Conservation (phyloP, 1,140 invertebrate species). For the Lucilia sericata region DNA sequence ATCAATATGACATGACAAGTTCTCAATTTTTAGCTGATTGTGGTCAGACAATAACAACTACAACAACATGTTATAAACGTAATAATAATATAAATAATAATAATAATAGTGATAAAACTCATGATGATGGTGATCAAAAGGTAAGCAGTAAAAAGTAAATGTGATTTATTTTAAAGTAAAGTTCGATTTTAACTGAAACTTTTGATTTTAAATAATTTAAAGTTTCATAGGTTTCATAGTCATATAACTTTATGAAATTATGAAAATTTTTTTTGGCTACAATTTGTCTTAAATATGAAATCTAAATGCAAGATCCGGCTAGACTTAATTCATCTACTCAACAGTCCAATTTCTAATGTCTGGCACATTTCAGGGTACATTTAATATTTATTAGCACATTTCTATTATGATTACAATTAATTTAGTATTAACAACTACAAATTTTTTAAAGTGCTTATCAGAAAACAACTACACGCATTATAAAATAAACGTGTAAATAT, state of each 20-base stretch:
- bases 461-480: neutral
- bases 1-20: slow-evolving; percentile 45
- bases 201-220: too few relatives aligned
- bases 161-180: neutral
- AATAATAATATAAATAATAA: slow-evolving; percentile 1
- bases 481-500: neutral
- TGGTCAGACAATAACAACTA: slow-evolving; percentile 32
- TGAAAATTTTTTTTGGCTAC: too few relatives aligned
- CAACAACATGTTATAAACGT: slow-evolving; percentile 39
- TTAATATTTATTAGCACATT: neutral
- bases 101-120: neutral
- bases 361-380: neutral
- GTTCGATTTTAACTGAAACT: too few relatives aligned
- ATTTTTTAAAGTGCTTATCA: neutral
- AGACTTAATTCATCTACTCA: too few relatives aligned
- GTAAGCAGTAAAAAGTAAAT: neutral
- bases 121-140: slow-evolving; percentile 36
- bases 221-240: too few relatives aligned
- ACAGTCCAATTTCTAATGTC: too few relatives aligned
- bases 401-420: neutral
- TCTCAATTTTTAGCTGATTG: slow-evolving; percentile 40
- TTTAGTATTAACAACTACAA: neutral
- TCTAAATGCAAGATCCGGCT: too few relatives aligned
- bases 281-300: too few relatives aligned
- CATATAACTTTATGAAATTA: too few relatives aligned